A percentile compares a stretch with the other conserved stretches of the same genome.
phyloP scores from a whole-genome alignment of 2,797 vertebrate species.

The Neosalanx taihuensis region DNA sequence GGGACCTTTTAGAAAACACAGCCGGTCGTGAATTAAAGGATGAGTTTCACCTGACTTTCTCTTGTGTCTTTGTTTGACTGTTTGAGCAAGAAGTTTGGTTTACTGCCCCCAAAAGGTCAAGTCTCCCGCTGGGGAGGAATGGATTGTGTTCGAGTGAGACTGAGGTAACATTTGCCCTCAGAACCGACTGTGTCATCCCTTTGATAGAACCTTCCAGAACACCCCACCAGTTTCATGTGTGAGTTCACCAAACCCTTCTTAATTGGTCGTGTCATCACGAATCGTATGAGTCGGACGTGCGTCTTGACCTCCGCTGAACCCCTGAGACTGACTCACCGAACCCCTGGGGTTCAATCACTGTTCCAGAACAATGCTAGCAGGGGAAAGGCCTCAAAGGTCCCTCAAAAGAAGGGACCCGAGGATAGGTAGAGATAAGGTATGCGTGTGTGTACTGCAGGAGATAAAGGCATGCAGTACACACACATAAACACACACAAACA shows the following conservation, averaged over 20 bases:
- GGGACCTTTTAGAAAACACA: conserved; percentile 59
- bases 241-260: too few relatives aligned
- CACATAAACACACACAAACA: conserved; percentile 8
- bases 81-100: conserved; percentile 50
- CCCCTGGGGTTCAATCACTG: too few relatives aligned
- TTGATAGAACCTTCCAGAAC: conserved; percentile 23
- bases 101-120: conserved; percentile 56
- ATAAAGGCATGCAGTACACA: conserved; percentile 8
- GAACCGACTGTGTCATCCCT: conserved; percentile 2
- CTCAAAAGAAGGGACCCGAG: not conserved
- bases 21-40: conserved; percentile 49
- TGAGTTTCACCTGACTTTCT: conserved; percentile 40
- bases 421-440: not conserved
- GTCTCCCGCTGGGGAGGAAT: conserved; percentile 46
- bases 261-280: too few relatives aligned
- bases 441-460: too few relatives aligned
- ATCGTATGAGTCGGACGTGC: too few relatives aligned
- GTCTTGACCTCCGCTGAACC: too few relatives aligned
- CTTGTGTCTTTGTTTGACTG: not conserved
- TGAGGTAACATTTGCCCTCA: conserved; percentile 26
- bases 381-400: conserved; percentile 26
- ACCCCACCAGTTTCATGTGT: too few relatives aligned
- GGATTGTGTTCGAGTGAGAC: conserved; percentile 37
- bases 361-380: too few relatives aligned
- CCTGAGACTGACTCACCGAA: too few relatives aligned